Evolutionary conservation across 2,797 vertebrate genomes (phyloP).

Genomic region (Gastrophryne carolinensis): DNA sequence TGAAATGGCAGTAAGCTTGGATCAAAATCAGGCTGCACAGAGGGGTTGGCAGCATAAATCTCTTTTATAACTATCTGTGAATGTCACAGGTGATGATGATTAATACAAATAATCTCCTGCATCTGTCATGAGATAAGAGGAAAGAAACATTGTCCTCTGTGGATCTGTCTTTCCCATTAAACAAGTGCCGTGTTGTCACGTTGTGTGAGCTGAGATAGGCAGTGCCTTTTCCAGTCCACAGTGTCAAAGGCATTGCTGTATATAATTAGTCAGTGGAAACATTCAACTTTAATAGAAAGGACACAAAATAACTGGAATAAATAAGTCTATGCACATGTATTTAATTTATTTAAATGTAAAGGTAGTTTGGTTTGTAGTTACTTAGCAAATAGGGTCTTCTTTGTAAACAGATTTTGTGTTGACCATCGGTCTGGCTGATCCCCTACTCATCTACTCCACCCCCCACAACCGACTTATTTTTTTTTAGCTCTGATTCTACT

Average conservation of each 20-base stretch:
- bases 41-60: slow-evolving; percentile 33
- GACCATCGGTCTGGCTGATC: no score
- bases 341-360: no score
- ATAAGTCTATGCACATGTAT: no score
- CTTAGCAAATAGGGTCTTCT: no score
- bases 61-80: slow-evolving; percentile 20
- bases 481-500: no score
- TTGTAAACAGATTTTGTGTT: no score
- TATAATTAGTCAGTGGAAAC: neutral
- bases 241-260: neutral
- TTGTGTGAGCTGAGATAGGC: neutral
- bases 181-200: slow-evolving; percentile 23
- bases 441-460: no score
- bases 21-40: neutral
- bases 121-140: slow-evolving; percentile 39
- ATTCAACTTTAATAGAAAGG: neutral
- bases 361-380: no score
- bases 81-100: slow-evolving; percentile 47
- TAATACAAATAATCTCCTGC: slow-evolving; percentile 44
- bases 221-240: neutral
- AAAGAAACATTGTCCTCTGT: slow-evolving; percentile 6
- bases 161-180: slow-evolving; percentile 40
- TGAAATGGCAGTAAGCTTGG: slow-evolving; percentile 3
- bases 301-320: neutral
- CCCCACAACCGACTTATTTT: no score